Conservation (phyloP, 2,888 invertebrate genomes). For the Perizoma flavofasciatum region DNA sequence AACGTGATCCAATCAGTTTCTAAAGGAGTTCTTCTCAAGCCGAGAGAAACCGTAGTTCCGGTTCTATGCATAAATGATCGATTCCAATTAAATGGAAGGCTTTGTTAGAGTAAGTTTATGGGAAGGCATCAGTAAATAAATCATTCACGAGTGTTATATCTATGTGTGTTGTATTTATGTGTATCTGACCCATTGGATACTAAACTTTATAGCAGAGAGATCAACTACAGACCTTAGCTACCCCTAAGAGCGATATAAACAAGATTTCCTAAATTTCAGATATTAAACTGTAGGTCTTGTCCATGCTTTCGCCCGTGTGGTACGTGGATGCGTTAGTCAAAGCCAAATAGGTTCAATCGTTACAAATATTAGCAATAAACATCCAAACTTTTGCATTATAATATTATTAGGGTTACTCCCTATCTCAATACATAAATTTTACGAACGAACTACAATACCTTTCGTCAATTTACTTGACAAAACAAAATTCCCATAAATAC, state of each 20-base stretch:
- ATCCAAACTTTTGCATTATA: no score
- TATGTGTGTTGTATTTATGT: not conserved
- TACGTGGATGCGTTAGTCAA: no score
- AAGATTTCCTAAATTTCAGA: not conserved
- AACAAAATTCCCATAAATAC: no score
- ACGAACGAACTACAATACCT: no score
- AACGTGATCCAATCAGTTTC: constrained; percentile 54
- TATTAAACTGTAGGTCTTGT: not conserved
- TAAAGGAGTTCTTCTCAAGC: constrained; percentile 36
- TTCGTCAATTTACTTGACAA: no score
- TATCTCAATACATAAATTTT: no score
- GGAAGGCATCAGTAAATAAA: constrained; percentile 19
- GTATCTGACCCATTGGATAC: constrained; percentile 8
- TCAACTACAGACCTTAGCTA: constrained; percentile 5
- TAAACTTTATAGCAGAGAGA: constrained; percentile 17
- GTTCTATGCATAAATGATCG: constrained; percentile 34
- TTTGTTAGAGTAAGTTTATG: constrained; percentile 23
- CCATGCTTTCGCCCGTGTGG: no score
- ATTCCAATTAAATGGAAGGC: constrained; percentile 27
- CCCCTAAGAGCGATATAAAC: constrained; percentile 4
- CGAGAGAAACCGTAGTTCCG: constrained; percentile 21
- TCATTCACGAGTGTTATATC: constrained; percentile 6
- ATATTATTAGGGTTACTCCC: no score
- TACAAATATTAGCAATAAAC: no score
- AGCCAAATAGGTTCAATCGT: no score